Percentiles rank a stretch among this genome's conserved stretches.
Evolutionary conservation across 1,140 invertebrate genomes (phyloP).

Genomic region (Phenacoccus solenopsis): DNA sequence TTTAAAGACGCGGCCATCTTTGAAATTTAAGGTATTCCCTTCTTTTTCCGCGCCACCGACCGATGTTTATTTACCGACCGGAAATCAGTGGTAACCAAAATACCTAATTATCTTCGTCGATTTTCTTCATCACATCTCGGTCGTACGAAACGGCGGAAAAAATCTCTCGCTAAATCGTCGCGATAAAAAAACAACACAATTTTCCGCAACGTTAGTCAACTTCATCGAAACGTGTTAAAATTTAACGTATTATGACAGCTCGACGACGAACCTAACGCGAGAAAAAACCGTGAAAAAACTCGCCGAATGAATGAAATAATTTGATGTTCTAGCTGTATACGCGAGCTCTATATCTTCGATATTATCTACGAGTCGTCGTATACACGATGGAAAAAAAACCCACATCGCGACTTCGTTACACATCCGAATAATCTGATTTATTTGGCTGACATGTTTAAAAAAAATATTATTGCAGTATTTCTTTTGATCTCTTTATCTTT

Average conservation of each 20-base stretch:
- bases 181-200: not conserved
- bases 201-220: not conserved
- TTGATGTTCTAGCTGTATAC: not conserved
- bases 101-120: not conserved
- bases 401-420: not conserved
- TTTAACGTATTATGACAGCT: not conserved
- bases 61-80: not conserved
- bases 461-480: not conserved
- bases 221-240: not conserved
- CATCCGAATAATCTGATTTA: constrained; percentile 2
- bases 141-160: too few relatives aligned
- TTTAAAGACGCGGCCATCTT: not conserved
- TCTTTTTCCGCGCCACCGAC: too few relatives aligned
- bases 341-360: not conserved
- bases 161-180: not conserved
- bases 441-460: constrained; percentile 2
- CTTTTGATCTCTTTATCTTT: not conserved
- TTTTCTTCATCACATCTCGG: too few relatives aligned
- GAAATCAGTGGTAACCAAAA: not conserved
- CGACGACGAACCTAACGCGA: not conserved
- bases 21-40: not conserved
- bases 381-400: not conserved
- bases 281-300: not conserved
- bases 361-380: not conserved
- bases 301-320: not conserved